Evolutionary conservation across 2,888 invertebrate genomes (phyloP).

Genomic region (Machimus atricapillus): DNA sequence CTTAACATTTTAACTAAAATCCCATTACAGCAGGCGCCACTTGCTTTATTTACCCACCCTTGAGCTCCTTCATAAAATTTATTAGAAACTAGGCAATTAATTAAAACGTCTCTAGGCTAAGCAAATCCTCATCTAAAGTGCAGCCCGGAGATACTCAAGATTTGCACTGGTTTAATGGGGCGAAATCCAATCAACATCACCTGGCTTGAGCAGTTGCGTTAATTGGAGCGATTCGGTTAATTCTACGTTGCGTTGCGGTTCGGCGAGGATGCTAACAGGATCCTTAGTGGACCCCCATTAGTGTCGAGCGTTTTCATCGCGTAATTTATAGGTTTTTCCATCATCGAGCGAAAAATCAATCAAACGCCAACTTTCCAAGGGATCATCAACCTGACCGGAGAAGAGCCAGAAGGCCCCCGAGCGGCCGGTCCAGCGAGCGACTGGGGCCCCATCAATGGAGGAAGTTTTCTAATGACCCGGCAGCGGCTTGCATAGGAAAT

Average conservation of each 20-base stretch:
- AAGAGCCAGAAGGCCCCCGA: background rate
- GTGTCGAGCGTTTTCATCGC: background rate
- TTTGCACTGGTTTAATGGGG: background rate
- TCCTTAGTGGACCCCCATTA: background rate
- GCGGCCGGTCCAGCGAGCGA: background rate
- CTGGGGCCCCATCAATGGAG: background rate
- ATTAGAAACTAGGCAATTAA: background rate
- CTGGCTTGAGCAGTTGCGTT: background rate
- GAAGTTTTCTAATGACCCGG: background rate
- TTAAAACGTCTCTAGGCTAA: background rate
- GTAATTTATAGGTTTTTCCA: slow-evolving; percentile 15
- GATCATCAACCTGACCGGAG: slow-evolving; percentile 13
- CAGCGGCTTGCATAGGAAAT: background rate
- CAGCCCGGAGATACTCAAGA: background rate
- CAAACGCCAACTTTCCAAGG: slow-evolving; percentile 24
- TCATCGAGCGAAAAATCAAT: slow-evolving; percentile 15
- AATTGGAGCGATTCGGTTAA: background rate
- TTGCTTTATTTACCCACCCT: background rate
- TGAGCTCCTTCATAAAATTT: background rate
- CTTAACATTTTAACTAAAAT: background rate
- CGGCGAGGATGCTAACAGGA: background rate
- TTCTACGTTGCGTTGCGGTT: background rate
- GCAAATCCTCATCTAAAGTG: background rate
- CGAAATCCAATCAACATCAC: background rate
- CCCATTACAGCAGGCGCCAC: background rate